phyloP scores from a whole-genome alignment of 2,113 vertebrate species.

The Emydocephalus ijimae region DNA sequence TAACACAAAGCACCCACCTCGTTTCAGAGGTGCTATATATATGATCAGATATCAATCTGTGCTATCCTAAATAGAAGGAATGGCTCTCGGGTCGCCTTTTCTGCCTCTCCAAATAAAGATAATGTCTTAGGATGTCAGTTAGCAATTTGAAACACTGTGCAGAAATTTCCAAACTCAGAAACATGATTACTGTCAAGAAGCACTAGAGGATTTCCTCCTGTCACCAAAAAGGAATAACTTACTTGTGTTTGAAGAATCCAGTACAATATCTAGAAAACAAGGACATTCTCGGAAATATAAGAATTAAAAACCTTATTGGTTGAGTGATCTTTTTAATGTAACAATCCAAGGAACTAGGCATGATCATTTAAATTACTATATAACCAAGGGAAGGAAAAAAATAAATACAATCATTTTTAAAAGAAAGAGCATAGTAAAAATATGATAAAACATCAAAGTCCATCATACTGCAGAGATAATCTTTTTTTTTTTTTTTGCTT shows the following conservation, averaged over 20 bases:
- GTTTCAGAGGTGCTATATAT: neutral
- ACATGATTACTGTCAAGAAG: neutral
- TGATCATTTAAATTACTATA: neutral
- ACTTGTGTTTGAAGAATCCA: neutral
- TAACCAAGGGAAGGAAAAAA: neutral
- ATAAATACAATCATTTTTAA: neutral
- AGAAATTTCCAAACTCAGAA: slow-evolving; percentile 12
- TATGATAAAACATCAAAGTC: neutral
- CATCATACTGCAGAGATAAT: neutral
- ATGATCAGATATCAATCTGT: neutral
- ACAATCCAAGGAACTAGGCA: neutral
- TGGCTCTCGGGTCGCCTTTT: neutral
- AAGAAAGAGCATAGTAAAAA: neutral
- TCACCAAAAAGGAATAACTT: neutral
- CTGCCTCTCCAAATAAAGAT: neutral
- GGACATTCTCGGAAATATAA: neutral
- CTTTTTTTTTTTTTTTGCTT: neutral
- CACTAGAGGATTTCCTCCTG: neutral
- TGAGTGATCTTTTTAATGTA: neutral
- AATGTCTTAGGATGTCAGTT: neutral
- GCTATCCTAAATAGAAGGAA: neutral
- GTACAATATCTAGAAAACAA: neutral
- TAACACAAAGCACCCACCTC: neutral
- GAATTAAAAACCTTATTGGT: neutral
- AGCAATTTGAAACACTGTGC: neutral